phyloP scores from a whole-genome alignment of 1,140 invertebrate species.

The Paraescarpia echinospica region DNA sequence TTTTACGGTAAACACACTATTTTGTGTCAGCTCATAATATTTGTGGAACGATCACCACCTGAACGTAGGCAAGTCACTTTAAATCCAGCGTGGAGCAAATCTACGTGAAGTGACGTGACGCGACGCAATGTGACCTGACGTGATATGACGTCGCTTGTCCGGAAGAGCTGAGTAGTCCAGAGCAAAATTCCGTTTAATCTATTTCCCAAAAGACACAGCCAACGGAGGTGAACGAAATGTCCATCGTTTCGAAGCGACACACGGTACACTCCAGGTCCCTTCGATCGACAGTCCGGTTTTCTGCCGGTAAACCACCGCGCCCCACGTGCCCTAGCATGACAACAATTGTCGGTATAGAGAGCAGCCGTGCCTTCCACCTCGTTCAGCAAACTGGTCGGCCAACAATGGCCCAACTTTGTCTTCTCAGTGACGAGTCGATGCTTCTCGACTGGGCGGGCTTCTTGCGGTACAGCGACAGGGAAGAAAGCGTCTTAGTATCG shows the following conservation, averaged over 20 bases:
- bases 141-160: too few species aligned
- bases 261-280: background rate
- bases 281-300: background rate
- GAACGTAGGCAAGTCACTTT: too few species aligned
- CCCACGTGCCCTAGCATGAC: background rate
- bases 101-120: background rate
- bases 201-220: too few species aligned
- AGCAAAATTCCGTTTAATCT: background rate
- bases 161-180: background rate
- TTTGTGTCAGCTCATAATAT: background rate
- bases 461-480: background rate
- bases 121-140: too few species aligned
- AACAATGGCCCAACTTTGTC: background rate
- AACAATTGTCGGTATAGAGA: background rate
- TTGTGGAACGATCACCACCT: background rate
- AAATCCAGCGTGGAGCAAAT: background rate
- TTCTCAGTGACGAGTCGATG: background rate
- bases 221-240: background rate
- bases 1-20: too few species aligned
- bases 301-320: background rate
- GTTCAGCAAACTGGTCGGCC: background rate
- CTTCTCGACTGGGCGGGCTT: background rate
- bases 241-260: background rate
- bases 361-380: background rate
- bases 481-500: background rate